A percentile compares a stretch with the other conserved stretches of the same genome.
Evolutionary conservation across 2,888 invertebrate genomes (phyloP).

Genomic region (Deladenus siricidicola): DNA sequence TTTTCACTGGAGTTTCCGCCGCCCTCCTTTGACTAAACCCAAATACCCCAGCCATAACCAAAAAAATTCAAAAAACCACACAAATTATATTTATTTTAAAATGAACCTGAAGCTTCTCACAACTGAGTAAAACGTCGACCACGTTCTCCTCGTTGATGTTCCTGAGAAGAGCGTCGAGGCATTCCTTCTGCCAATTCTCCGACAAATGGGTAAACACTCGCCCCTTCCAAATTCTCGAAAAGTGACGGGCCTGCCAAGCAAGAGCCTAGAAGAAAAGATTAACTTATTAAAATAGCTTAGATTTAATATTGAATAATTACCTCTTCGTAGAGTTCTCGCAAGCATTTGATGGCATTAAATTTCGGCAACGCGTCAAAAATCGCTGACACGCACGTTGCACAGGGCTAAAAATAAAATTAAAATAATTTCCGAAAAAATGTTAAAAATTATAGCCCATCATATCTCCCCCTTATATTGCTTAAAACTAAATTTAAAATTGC

Average conservation of each 20-base stretch:
- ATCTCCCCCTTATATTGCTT: too few species aligned
- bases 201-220: slow-evolving; percentile 78
- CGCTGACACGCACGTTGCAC: slow-evolving; percentile 75
- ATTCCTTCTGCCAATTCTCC: slow-evolving; percentile 60
- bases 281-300: not conserved
- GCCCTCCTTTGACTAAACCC: too few species aligned
- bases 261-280: slow-evolving; percentile 28
- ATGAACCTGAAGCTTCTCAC: slow-evolving; percentile 68
- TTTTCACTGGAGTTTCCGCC: too few species aligned
- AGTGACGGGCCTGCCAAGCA: slow-evolving; percentile 61
- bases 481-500: too few species aligned
- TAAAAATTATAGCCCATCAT: too few species aligned
- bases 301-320: slow-evolving; percentile 9
- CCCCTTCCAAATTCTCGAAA: slow-evolving; percentile 80
- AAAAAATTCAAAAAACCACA: too few species aligned
- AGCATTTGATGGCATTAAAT: slow-evolving; percentile 60
- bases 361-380: slow-evolving; percentile 79
- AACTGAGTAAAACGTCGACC: slow-evolving; percentile 73
- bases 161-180: slow-evolving; percentile 26
- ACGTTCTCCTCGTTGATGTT: slow-evolving; percentile 65
- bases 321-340: slow-evolving; percentile 41
- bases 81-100: too few species aligned
- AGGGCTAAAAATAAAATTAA: slow-evolving; percentile 65
- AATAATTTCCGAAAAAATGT: too few species aligned
- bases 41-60: too few species aligned